Base-by-base conservation (phyloP, 2,113 vertebrate species). In the Thymallus thymallus region DNA sequence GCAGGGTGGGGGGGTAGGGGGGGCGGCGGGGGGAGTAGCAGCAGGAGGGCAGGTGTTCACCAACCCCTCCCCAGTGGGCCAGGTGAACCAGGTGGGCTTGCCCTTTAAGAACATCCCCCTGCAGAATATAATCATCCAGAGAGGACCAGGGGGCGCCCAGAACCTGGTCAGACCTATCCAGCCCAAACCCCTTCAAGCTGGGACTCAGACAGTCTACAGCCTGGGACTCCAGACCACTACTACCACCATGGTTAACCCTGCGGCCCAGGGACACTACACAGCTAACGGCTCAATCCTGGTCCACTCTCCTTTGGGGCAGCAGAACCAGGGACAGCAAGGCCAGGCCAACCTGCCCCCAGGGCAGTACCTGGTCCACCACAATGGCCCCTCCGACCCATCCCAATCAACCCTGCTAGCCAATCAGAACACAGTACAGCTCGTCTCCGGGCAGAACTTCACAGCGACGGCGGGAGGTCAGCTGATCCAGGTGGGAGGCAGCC, bases 91-190 rank as follows among this genome's bases (percentile, higher is more conserved):
- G 22, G 93, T 97, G 29, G 95, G 96, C 0, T 92, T 98, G 87
- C 96, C 96, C 2, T 98, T 97, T 87, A 98, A 96, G 89, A 97
- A 96, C 1, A 93, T 98, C 84, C 96, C 96, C 68, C 94, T 99
- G 79, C 98, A 99, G 88, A 99, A 99, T 84, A 96, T 99, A 86
- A 99, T 99, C 80, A 97, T 99, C 84, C 98, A 99, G 69, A 95
- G 97, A 87, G 95, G 96, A 72, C 95, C 95, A 16, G 93, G 95
- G 68, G 93, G 95, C 55, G 81, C 91, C 63, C 93, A 94, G 87
- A 85, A 92, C 48, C 78, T 93, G 23, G 86, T 93, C 5, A 93
- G 94, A 93, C 91, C 96, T 84, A 98, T 99, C 85, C 98, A 99
- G 91, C 98, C 98, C 78, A 99, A 98, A 89, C 95, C 96, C 76